These are phyloP conservation scores for Drosophila quinaria DNA, from an alignment of 2,888 invertebrate genomes.

Conservation along the genomic window DNA sequence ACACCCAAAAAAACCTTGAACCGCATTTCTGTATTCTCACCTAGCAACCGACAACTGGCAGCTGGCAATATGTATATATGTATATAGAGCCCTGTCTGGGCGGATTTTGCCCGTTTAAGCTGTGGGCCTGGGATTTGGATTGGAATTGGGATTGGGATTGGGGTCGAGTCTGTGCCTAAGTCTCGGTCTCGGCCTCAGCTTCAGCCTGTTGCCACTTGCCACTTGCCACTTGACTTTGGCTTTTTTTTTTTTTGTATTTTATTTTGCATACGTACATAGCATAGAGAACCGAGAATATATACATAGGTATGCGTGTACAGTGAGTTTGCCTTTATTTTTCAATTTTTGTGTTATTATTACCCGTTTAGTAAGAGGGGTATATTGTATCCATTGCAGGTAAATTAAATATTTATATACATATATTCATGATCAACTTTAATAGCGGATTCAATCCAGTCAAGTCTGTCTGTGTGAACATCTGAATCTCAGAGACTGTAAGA, in stretches of 20 bases:
- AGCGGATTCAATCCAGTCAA: no score
- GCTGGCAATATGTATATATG: neutral
- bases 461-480: no score
- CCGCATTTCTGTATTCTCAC: slow-evolving; percentile 49
- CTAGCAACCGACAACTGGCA: slow-evolving; percentile 35
- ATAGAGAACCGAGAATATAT: slow-evolving; percentile 7
- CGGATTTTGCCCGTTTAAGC: slow-evolving; percentile 27
- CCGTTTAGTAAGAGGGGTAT: neutral
- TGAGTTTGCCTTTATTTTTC: neutral
- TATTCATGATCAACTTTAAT: no score
- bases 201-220: slow-evolving; percentile 51
- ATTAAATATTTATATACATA: no score
- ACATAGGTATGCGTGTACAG: neutral
- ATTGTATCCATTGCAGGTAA: neutral
- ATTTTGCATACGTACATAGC: slow-evolving; percentile 38
- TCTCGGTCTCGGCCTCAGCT: slow-evolving; percentile 6
- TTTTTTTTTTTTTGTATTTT: neutral
- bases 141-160: slow-evolving; percentile 18
- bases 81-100: slow-evolving; percentile 2
- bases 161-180: slow-evolving; percentile 16
- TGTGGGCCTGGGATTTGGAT: slow-evolving; percentile 21
- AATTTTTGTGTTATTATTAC: neutral
- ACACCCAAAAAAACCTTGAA: slow-evolving; percentile 57
- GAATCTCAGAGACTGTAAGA: no score
- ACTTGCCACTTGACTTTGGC: slow-evolving; percentile 52